Evolutionary conservation across 2,797 vertebrate species (phyloP).

Genomic region (Ctenopoma kingsleyae): DNA sequence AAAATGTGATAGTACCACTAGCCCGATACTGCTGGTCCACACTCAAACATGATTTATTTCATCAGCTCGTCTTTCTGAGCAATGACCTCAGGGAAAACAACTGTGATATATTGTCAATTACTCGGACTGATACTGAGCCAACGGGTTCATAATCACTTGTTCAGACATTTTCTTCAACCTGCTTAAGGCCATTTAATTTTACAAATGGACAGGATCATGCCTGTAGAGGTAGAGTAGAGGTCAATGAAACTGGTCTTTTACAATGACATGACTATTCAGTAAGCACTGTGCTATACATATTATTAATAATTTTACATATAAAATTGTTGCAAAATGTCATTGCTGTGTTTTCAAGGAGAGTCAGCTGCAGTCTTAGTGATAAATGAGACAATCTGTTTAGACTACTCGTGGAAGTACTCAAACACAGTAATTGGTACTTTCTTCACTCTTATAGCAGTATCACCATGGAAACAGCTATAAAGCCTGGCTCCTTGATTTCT

Average conservation of each 20-base stretch:
- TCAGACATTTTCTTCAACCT: slow-evolving; percentile 38
- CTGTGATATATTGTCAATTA: slow-evolving; percentile 41
- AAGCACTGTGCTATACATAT: not conserved
- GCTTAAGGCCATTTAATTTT: slow-evolving; percentile 44
- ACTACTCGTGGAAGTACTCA: slow-evolving; percentile 72
- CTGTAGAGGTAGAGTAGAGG: slow-evolving; percentile 34
- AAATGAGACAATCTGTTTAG: slow-evolving; percentile 59
- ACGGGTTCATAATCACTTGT: slow-evolving; percentile 49
- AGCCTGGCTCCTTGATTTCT: slow-evolving; percentile 68
- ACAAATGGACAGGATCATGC: slow-evolving; percentile 47
- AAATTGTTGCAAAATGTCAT: slow-evolving; percentile 26
- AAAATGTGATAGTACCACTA: not conserved
- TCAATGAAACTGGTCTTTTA: slow-evolving; percentile 28
- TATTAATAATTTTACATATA: slow-evolving; percentile 27
- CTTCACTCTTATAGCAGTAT: slow-evolving; percentile 57
- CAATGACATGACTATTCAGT: slow-evolving; percentile 16
- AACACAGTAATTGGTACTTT: slow-evolving; percentile 77
- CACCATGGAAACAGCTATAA: slow-evolving; percentile 74
- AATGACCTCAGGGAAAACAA: slow-evolving; percentile 39
- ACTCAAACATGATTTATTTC: slow-evolving; percentile 31
- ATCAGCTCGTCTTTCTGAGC: slow-evolving; percentile 32
- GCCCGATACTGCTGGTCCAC: slow-evolving; percentile 10
- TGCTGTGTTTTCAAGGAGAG: slow-evolving; percentile 36
- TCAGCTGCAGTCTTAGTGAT: slow-evolving; percentile 18
- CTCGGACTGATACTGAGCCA: slow-evolving; percentile 50